phyloP scores from a whole-genome alignment of 1,140 invertebrate genomes.

The Octopus bimaculoides region DNA sequence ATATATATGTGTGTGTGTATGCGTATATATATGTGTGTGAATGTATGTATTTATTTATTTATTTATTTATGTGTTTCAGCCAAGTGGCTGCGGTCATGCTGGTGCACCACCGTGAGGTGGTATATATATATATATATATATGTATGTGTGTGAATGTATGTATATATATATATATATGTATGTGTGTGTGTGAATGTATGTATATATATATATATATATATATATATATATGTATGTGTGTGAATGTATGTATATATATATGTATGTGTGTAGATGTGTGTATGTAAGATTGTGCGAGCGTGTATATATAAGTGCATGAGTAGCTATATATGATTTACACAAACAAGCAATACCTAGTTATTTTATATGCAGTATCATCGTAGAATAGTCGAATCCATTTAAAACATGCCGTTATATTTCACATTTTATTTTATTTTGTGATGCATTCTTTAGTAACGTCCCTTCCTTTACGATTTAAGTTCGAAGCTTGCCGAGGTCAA shows the following conservation, averaged over 20 bases:
- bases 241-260: not conserved
- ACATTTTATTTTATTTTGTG: too few species aligned
- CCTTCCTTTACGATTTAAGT: too few species aligned
- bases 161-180: not conserved
- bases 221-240: not conserved
- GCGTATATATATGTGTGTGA: not conserved
- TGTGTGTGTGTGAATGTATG: not conserved
- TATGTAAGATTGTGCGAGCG: not conserved
- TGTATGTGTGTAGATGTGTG: not conserved
- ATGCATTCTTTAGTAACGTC: too few species aligned
- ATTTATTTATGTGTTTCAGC: not conserved
- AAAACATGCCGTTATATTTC: too few species aligned
- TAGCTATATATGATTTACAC: too few species aligned
- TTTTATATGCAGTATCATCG: too few species aligned
- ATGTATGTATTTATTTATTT: not conserved
- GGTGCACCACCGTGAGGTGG: not conserved
- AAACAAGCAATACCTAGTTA: too few species aligned
- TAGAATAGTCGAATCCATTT: too few species aligned
- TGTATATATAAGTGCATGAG: not conserved
- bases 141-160: not conserved
- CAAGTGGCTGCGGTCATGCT: not conserved
- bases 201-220: not conserved
- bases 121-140: not conserved
- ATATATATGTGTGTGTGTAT: not conserved
- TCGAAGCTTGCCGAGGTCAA: too few species aligned